These are phyloP conservation scores for Aproaerema taeniolella DNA, from an alignment of 2,888 invertebrate species.

Conservation along the genomic window DNA sequence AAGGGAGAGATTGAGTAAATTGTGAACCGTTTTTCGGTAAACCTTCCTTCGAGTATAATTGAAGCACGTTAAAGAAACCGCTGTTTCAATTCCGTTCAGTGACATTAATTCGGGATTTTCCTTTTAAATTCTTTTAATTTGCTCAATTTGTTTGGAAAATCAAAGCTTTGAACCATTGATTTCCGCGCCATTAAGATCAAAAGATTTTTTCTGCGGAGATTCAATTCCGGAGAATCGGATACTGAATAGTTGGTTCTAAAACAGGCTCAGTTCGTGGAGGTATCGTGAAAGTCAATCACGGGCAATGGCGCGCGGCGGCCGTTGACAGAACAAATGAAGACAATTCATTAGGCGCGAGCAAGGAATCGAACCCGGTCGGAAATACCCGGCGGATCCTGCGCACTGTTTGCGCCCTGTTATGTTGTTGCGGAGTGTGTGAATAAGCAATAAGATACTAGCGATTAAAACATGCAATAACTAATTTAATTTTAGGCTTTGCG, in stretches of 20 bases:
- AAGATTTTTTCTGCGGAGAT: no score
- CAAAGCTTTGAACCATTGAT: no score
- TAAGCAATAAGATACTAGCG: slow-evolving; percentile 4
- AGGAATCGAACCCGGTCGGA: slow-evolving; percentile 13
- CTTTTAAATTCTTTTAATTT: slow-evolving; percentile 6
- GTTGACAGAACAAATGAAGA: slow-evolving; percentile 26
- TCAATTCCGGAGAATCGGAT: no score
- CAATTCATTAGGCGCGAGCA: slow-evolving; percentile 20
- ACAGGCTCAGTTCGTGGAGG: not conserved
- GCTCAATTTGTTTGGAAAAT: slow-evolving; percentile 1
- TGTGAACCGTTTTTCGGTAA: slow-evolving; percentile 15
- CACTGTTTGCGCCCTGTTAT: slow-evolving; percentile 25
- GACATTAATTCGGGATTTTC: slow-evolving; percentile 10
- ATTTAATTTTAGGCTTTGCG: no score
- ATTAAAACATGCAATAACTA: no score
- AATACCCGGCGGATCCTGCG: slow-evolving; percentile 24
- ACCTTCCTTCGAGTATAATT: slow-evolving; percentile 16
- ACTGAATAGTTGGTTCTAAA: no score
- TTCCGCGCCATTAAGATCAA: no score
- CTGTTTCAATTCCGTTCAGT: slow-evolving; percentile 12
- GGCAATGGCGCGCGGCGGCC: slow-evolving; percentile 13
- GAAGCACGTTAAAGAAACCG: slow-evolving; percentile 15
- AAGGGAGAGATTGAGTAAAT: slow-evolving; percentile 17
- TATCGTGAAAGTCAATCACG: slow-evolving; percentile 12
- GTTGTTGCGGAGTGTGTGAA: slow-evolving; percentile 13